Evolutionary conservation across 2,888 invertebrate species (phyloP), one percentile per base, ranked within the genome.

Genomic region (Schizotus pectinicornis): DNA sequence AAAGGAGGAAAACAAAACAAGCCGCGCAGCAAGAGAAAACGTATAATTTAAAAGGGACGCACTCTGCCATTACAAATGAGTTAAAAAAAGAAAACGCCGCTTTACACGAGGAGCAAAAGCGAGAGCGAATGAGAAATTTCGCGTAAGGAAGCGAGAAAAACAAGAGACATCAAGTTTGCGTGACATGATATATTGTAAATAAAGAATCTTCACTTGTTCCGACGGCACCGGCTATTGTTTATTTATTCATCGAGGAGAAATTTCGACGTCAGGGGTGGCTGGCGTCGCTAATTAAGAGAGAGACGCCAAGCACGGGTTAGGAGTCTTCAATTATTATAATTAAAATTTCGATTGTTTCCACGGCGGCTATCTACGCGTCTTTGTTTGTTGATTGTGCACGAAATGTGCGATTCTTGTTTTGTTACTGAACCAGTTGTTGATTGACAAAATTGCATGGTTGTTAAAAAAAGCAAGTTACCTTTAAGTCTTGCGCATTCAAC

Each of bases 381-480:
- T n/a, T n/a, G n/a, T n/a, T n/a, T n/a, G n/a, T n/a, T n/a, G n/a
- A n/a, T n/a, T n/a, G n/a, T n/a, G n/a, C n/a, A n/a, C n/a, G n/a
- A n/a, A 5, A 22, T 12, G 7, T 39, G 3, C 13, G 9, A 31
- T 41, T 41, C 13, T 8, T 13, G 6, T 6, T 41, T 39, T 22
- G 22, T 22, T 22, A 22, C n/a, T n/a, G n/a, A 22, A 22, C 22
- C 22, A 2, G 22, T 5, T n/a, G 5, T n/a, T 38, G 3, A 38
- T 38, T 38, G 3, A 2, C 13, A 12, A 38, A 38, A 38, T 12
- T 33, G 7, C 33, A 33, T n/a, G 11, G 11, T 37, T 12, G 13
- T 68, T 72, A 70, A 71, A 71, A 72, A 67, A 73, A 72, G 72
- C 70, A 70, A 69, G 69, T 74, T 75, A 75, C 75, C 75, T 75